phyloP scores from a whole-genome alignment of 2,888 invertebrate species.

The Ornithoptera priamus region DNA sequence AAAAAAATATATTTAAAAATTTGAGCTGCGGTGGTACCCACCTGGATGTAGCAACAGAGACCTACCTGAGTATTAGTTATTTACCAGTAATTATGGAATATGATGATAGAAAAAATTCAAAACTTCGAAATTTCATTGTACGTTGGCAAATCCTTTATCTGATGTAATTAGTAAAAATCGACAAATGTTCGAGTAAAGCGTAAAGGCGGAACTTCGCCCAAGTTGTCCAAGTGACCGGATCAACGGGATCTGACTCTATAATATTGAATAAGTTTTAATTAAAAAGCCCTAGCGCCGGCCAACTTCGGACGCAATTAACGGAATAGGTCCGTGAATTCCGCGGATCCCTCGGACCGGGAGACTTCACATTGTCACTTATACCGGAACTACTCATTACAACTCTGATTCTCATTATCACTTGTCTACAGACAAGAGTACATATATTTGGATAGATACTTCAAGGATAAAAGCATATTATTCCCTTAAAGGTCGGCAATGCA shows the following conservation, averaged over 20 bases:
- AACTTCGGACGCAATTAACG: constrained; percentile 67
- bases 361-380: constrained; percentile 39
- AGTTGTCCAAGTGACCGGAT: constrained; percentile 52
- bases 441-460: too few species aligned
- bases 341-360: constrained; percentile 38
- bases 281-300: constrained; percentile 59
- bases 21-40: too few species aligned
- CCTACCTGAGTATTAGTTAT: too few species aligned
- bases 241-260: constrained; percentile 55
- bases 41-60: too few species aligned
- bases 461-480: too few species aligned
- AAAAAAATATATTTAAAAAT: too few species aligned
- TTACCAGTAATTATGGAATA: background rate
- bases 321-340: constrained; percentile 50
- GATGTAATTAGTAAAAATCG: constrained; percentile 41
- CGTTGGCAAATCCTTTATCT: constrained; percentile 31
- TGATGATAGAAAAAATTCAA: background rate
- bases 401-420: background rate
- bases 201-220: constrained; percentile 39
- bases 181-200: constrained; percentile 38
- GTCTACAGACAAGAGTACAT: background rate
- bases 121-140: constrained; percentile 21
- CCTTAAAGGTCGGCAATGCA: too few species aligned
- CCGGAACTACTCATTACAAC: constrained; percentile 19
- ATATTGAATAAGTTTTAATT: constrained; percentile 76